Conservation (phyloP, 2,113 vertebrate genomes). For the Peromyscus californicus region DNA sequence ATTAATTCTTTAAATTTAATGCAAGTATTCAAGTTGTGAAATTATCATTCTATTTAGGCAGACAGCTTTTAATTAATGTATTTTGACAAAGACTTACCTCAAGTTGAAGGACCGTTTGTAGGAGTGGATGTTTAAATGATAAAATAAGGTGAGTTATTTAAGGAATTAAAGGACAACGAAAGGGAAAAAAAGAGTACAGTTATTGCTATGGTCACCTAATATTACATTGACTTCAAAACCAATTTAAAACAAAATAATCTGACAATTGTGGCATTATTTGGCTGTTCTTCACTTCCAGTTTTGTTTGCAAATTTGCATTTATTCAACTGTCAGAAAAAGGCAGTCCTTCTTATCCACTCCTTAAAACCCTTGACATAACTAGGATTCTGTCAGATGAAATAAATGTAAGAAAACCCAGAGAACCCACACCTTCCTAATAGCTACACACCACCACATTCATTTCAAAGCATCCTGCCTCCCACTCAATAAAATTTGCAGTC, state of each 20-base stretch:
- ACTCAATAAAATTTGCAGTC: constrained; percentile 52
- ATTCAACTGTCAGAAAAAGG: neutral
- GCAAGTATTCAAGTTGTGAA: neutral
- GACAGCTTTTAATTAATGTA: neutral
- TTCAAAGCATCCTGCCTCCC: constrained; percentile 5
- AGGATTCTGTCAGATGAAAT: constrained; percentile 60
- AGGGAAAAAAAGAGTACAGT: neutral
- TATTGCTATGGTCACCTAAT: neutral
- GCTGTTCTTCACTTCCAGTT: neutral
- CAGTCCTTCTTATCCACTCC: neutral
- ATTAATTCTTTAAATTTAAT: neutral
- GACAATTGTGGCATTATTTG: neutral
- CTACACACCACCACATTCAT: neutral
- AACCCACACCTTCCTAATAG: constrained; percentile 39
- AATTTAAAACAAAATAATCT: constrained; percentile 36
- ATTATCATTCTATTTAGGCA: neutral
- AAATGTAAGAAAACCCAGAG: constrained; percentile 50
- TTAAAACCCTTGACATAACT: constrained; percentile 62
- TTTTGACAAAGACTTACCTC: neutral
- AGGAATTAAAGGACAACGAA: neutral
- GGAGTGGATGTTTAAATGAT: neutral
- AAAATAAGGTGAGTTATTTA: neutral
- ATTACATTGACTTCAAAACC: neutral
- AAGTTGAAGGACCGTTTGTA: neutral
- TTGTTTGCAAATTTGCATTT: constrained; percentile 48